Evolutionary conservation across 2,113 vertebrate genomes (phyloP).

Genomic region (Empidonax alnorum): DNA sequence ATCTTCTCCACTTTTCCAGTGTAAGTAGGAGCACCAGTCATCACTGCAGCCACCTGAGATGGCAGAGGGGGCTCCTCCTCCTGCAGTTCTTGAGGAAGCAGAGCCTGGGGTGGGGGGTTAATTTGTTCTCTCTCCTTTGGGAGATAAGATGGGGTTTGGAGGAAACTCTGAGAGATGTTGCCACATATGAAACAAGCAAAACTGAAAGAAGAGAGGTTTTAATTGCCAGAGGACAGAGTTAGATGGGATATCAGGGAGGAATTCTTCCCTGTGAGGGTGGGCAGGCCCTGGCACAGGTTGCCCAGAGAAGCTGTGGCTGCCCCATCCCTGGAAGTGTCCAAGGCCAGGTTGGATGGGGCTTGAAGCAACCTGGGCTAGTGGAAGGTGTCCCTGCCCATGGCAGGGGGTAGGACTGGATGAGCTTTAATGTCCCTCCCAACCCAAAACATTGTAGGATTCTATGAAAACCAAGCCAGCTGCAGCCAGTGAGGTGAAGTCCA

Average conservation of each 20-base stretch:
- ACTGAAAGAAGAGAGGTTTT: background rate
- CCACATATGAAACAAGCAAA: background rate
- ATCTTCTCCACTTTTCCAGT: fast-evolving
- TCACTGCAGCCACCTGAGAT: fast-evolving
- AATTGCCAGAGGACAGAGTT: background rate
- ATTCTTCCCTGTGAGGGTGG: background rate
- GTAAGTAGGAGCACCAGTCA: background rate
- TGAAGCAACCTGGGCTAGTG: background rate
- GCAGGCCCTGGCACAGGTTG: background rate
- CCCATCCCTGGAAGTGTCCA: background rate
- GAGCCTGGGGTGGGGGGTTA: fast-evolving
- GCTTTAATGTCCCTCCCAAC: background rate
- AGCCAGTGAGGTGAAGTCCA: background rate
- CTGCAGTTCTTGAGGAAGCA: fast-evolving
- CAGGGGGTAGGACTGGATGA: background rate
- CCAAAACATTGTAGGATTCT: background rate
- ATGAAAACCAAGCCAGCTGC: background rate
- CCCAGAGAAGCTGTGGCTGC: background rate
- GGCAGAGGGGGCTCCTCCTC: background rate
- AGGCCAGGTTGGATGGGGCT: fast-evolving
- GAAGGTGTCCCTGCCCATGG: background rate
- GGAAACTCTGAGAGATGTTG: background rate
- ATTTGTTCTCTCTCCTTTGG: background rate
- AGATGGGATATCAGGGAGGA: background rate
- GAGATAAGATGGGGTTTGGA: background rate